These are phyloP conservation scores for Bombyx mandarina DNA, from an alignment of 1,140 invertebrate species.

Conservation along the genomic window DNA sequence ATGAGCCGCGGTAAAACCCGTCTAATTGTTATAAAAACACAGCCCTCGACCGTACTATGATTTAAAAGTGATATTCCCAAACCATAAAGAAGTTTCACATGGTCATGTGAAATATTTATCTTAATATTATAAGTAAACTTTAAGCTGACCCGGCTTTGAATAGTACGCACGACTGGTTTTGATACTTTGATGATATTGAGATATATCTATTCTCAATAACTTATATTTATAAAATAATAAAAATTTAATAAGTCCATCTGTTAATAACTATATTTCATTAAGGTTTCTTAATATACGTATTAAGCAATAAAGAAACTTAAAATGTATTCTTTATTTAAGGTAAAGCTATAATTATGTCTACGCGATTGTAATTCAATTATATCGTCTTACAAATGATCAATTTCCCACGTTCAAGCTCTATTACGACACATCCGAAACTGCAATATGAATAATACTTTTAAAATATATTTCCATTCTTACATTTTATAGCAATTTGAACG, in stretches of 20 bases:
- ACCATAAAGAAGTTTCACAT: conserved; percentile 68
- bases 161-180: conserved; percentile 27
- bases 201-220: too few relatives aligned
- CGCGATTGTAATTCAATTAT: too few relatives aligned
- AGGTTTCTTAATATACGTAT: too few relatives aligned
- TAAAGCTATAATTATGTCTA: not conserved
- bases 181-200: conserved; percentile 21
- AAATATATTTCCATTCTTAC: too few relatives aligned
- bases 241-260: conserved; percentile 1
- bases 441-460: too few relatives aligned
- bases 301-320: too few relatives aligned
- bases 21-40: conserved; percentile 69
- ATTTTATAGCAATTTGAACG: too few relatives aligned
- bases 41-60: conserved; percentile 53
- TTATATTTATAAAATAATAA: too few relatives aligned
- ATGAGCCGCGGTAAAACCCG: conserved; percentile 54
- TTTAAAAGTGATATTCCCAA: conserved; percentile 67
- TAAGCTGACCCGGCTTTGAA: conserved; percentile 33
- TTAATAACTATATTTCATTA: too few relatives aligned
- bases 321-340: not conserved
- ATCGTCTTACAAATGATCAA: too few relatives aligned
- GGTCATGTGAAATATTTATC: conserved; percentile 67
- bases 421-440: too few relatives aligned
- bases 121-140: conserved; percentile 71
- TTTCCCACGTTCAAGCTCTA: too few relatives aligned